Percentiles rank a stretch among this genome's conserved stretches.
Conservation (phyloP, 2,888 invertebrate species). For the Trachelus stipa region DNA sequence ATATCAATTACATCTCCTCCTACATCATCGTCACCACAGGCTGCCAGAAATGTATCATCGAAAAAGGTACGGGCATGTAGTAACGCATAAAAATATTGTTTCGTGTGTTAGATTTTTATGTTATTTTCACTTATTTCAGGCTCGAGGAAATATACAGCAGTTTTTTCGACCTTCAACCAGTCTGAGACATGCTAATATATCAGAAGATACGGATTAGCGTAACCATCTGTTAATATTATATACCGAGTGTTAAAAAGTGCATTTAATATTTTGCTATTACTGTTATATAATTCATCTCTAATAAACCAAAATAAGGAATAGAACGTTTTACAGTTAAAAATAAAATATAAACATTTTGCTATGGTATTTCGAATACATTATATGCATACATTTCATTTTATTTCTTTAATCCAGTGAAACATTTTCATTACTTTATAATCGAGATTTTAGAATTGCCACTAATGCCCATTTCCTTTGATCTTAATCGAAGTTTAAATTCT, state of each 20-base stretch:
- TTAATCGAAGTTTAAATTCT: no score
- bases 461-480: not conserved
- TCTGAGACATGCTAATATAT: not conserved
- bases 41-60: not conserved
- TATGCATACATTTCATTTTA: not conserved
- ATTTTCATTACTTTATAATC: not conserved
- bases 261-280: not conserved
- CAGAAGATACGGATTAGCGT: not conserved
- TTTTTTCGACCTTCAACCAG: not conserved
- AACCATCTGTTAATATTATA: not conserved
- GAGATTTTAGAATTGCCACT: not conserved
- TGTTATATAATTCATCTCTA: not conserved
- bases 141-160: not conserved
- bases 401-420: not conserved
- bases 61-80: not conserved
- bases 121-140: not conserved
- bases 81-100: not conserved
- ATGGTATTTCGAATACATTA: not conserved
- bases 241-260: not conserved
- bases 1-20: not conserved
- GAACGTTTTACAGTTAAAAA: not conserved
- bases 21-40: not conserved
- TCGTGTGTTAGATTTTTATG: not conserved
- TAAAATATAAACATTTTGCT: not conserved
- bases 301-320: not conserved